Base-by-base conservation (phyloP, 2,113 vertebrate species). In the Ranitomeya variabilis region DNA sequence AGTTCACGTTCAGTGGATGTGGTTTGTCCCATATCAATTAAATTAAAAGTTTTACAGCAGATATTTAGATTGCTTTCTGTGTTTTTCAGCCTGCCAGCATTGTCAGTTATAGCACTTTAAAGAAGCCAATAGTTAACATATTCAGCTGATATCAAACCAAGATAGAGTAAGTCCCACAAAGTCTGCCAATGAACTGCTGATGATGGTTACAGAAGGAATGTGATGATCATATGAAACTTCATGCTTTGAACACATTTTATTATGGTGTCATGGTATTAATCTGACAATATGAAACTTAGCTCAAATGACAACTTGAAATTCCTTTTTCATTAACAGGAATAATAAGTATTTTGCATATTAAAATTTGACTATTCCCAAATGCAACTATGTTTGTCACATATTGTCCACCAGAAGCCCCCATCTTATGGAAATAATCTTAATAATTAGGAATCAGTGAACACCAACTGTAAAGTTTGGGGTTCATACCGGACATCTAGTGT, bases 171-270 rank as follows among this genome's bases (percentile, higher is more conserved):
- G 64, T 80, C 77, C 51, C 11, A 84, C 69, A 69, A 10, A 23
- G 16, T 73, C 62, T 85, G 83, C 51, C 67, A 87, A 80, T 54
- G 37, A 54, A 67, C n/a, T 80, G 23, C 59, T 87, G 52, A 78
- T 87, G 52, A 78, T 87, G 77, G 86, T 87, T 69, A 59, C 54
- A 19, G 13, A 45, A 80, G 37, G 86, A 87, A 87, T 80, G 51
- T 80, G 77, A 87, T 87, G 86, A 87, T 71, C 77, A 26, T 71
- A 52, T 80, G 86, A 80, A 80, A 87, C 45, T 80, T 16, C 57
- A 87, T 6, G n/a, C 55, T 52, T 64, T 54, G 23, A 14, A 55
- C 12, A 80, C 26, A 87, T 71, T 52, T 31, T 14, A 87, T 80
- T 66, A 57, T 55, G 52, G 15, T 74, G 26, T 74, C 15, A 74